A percentile compares a stretch with the other conserved stretches of the same genome.
Evolutionary conservation across 2,888 invertebrate genomes (phyloP).

Genomic region (Eudasyphora cyanicolor): DNA sequence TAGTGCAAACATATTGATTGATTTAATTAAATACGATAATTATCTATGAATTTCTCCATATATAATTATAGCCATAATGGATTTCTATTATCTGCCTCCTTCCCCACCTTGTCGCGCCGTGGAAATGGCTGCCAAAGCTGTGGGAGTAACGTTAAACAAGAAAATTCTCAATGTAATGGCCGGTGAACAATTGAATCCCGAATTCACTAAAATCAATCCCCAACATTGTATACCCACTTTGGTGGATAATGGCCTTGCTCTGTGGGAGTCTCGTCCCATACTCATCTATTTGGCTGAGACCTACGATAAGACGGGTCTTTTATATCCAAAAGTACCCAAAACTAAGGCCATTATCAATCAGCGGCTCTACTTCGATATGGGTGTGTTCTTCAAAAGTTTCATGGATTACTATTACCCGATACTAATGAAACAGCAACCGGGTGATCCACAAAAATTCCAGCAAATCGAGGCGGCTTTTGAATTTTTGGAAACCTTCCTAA

Average conservation of each 20-base stretch:
- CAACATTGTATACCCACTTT: slow-evolving; percentile 92
- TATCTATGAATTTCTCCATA: too few relatives aligned
- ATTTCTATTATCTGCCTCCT: slow-evolving; percentile 83
- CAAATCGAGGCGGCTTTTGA: slow-evolving; percentile 85
- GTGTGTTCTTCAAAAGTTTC: slow-evolving; percentile 86
- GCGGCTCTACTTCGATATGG: slow-evolving; percentile 89
- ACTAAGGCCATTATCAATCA: slow-evolving; percentile 89
- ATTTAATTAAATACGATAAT: too few relatives aligned
- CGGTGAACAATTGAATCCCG: slow-evolving; percentile 85
- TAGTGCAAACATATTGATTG: too few relatives aligned
- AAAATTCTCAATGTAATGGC: slow-evolving; percentile 82
- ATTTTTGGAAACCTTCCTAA: slow-evolving; percentile 86
- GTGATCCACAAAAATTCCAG: slow-evolving; percentile 84
- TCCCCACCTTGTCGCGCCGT: slow-evolving; percentile 85
- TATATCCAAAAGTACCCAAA: slow-evolving; percentile 88
- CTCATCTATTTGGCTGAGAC: slow-evolving; percentile 88
- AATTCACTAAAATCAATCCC: slow-evolving; percentile 87
- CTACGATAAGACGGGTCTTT: slow-evolving; percentile 87
- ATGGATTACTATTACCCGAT: slow-evolving; percentile 85
- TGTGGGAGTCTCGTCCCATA: slow-evolving; percentile 93
- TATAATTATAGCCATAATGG: slow-evolving; percentile 77
- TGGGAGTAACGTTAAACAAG: slow-evolving; percentile 84
- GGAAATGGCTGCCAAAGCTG: slow-evolving; percentile 83
- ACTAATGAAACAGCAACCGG: slow-evolving; percentile 82
- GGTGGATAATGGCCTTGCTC: slow-evolving; percentile 88